Evolutionary conservation across 2,113 vertebrate genomes (phyloP).

Genomic region (Poeciliopsis occidentalis): DNA sequence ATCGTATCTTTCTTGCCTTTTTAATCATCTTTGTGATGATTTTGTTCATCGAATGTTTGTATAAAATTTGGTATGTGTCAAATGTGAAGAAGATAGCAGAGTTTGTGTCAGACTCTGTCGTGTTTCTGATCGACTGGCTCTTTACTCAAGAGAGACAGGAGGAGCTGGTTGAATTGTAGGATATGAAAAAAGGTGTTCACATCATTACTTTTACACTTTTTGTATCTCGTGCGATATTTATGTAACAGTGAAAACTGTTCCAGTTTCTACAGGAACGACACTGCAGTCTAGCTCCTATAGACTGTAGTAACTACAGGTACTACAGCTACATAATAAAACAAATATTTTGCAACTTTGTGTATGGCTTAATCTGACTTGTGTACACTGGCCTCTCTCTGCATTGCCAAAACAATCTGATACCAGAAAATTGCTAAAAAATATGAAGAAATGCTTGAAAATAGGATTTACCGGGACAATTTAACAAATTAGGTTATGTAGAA

Average conservation of each 20-base stretch:
- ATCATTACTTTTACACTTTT: background rate
- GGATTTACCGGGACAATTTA: no score
- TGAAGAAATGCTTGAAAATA: background rate
- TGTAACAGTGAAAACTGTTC: background rate
- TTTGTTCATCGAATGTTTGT: constrained; percentile 56
- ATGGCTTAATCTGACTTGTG: constrained; percentile 3
- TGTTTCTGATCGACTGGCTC: constrained; percentile 63
- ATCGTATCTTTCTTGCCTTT: constrained; percentile 73
- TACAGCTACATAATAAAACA: background rate
- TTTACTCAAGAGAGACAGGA: constrained; percentile 68
- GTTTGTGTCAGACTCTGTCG: constrained; percentile 48
- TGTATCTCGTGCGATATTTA: constrained; percentile 16
- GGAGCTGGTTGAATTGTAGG: constrained; percentile 72
- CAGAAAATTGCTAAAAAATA: background rate
- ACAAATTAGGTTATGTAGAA: no score
- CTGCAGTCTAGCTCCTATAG: no score
- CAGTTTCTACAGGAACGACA: background rate
- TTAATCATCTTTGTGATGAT: constrained; percentile 57
- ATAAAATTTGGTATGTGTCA: constrained; percentile 77
- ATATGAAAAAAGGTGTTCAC: background rate
- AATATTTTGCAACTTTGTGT: background rate
- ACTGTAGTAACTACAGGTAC: background rate
- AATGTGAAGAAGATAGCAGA: constrained; percentile 52
- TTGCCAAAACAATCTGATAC: background rate
- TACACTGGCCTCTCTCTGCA: background rate